Evolutionary conservation across 2,113 vertebrate genomes (phyloP).

Genomic region (Lampris megalopsis): DNA sequence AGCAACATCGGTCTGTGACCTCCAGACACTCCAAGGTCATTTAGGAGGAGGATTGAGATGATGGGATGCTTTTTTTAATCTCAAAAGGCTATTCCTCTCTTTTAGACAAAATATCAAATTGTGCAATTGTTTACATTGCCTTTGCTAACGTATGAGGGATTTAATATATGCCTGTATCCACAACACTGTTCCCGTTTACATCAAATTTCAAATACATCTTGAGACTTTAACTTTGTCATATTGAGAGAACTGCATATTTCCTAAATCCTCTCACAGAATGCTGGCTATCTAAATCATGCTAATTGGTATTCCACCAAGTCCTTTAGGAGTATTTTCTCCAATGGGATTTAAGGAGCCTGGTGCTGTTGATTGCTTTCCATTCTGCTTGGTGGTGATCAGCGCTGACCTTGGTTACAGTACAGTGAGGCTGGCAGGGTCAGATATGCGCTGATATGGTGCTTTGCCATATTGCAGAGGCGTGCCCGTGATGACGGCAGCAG

Average conservation of each 20-base stretch:
- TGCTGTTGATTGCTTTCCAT: conserved; percentile 54
- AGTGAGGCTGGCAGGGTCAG: conserved; percentile 67
- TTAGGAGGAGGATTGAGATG: neutral
- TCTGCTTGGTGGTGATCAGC: conserved; percentile 61
- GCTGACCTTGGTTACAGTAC: conserved; percentile 75
- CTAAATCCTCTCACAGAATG: neutral
- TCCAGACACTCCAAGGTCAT: conserved; percentile 63
- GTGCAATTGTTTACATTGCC: neutral
- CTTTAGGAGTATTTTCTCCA: conserved; percentile 1
- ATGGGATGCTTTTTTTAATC: neutral
- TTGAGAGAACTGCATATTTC: neutral
- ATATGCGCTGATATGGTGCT: conserved; percentile 75
- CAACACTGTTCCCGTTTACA: neutral
- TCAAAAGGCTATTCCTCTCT: conserved; percentile 4
- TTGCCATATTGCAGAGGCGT: conserved; percentile 75
- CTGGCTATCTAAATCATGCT: neutral
- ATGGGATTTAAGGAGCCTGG: conserved; percentile 9
- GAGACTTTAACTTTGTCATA: neutral
- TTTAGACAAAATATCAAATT: neutral
- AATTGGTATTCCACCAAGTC: neutral
- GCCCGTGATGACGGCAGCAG: conserved; percentile 60
- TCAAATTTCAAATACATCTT: neutral
- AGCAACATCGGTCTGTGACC: conserved; percentile 43
- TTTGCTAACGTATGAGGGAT: neutral
- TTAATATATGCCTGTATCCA: neutral